phyloP scores from a whole-genome alignment of 2,888 invertebrate species.

The Drosophila basisetae region DNA sequence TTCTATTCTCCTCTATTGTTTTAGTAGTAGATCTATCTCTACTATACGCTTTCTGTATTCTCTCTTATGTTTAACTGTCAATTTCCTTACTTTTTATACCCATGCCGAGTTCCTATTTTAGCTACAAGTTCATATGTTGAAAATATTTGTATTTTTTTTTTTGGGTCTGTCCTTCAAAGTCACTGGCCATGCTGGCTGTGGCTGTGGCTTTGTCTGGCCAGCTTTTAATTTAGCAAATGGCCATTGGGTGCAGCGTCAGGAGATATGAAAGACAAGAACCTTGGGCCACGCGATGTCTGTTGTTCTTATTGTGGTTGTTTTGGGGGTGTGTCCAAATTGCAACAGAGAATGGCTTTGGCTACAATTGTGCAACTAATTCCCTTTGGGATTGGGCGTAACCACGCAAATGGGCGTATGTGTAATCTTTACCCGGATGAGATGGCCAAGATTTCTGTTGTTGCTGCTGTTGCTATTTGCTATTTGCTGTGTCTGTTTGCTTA shows the following conservation, averaged over 20 bases:
- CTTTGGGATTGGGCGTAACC: conserved; percentile 43
- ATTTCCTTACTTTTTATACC: background rate
- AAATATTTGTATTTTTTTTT: conserved; percentile 28
- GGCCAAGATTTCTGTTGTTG: conserved; percentile 31
- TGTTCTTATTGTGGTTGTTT: conserved; percentile 16
- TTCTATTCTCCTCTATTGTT: background rate
- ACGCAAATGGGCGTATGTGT: conserved; percentile 67
- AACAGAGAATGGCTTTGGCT: conserved; percentile 12
- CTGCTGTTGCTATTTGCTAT: conserved; percentile 6
- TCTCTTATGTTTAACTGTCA: background rate
- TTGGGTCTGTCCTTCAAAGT: conserved; percentile 44
- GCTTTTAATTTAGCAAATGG: conserved; percentile 55
- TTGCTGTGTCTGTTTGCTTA: conserved; percentile 20
- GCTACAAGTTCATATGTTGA: conserved; percentile 3
- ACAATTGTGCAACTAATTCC: conserved; percentile 35
- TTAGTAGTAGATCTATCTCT: no score
- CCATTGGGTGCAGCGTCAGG: conserved; percentile 58
- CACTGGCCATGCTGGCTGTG: conserved; percentile 40
- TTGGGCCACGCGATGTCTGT: conserved; percentile 54
- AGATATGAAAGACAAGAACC: conserved; percentile 56
- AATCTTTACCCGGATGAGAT: conserved; percentile 70
- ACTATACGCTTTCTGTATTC: background rate
- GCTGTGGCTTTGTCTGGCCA: conserved; percentile 23
- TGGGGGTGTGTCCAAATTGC: conserved; percentile 51
- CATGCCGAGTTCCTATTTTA: background rate